Conservation (phyloP, 1,140 invertebrate species). For the Atta texana region DNA sequence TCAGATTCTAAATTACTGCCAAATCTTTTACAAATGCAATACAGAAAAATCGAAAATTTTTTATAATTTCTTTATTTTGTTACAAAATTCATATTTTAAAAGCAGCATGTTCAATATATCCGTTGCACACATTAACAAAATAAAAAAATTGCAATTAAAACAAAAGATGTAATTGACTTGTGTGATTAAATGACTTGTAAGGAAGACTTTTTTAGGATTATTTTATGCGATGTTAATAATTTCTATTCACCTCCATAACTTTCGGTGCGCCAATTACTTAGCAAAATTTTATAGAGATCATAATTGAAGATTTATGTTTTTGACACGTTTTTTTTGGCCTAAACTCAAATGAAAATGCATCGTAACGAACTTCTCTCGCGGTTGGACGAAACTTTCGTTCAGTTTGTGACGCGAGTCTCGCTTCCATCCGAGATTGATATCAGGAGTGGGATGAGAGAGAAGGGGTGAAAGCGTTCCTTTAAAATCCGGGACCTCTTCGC, state of each 20-base stretch:
- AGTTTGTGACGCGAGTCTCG: conserved; percentile 18
- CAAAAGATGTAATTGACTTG: not conserved
- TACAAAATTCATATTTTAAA: not conserved
- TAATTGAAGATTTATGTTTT: conserved; percentile 58
- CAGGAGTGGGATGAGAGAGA: not conserved
- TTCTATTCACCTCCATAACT: not conserved
- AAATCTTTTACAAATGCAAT: too few relatives aligned
- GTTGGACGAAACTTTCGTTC: conserved; percentile 61
- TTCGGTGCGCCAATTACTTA: not conserved
- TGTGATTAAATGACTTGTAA: not conserved
- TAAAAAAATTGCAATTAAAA: not conserved
- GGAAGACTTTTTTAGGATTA: not conserved
- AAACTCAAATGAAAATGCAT: conserved; percentile 37
- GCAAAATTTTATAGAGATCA: not conserved
- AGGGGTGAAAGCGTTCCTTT: conserved; percentile 34
- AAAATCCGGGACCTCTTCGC: conserved; percentile 38
- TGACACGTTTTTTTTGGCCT: not conserved
- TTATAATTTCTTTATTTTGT: too few relatives aligned
- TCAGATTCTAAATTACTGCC: too few relatives aligned
- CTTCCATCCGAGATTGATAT: conserved; percentile 35
- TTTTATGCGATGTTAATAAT: not conserved
- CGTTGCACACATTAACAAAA: not conserved
- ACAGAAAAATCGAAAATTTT: too few relatives aligned
- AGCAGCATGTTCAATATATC: not conserved
- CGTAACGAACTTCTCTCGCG: conserved; percentile 38